Conservation (phyloP, 2,113 vertebrate species). For the Brachypteracias leptosomus region DNA sequence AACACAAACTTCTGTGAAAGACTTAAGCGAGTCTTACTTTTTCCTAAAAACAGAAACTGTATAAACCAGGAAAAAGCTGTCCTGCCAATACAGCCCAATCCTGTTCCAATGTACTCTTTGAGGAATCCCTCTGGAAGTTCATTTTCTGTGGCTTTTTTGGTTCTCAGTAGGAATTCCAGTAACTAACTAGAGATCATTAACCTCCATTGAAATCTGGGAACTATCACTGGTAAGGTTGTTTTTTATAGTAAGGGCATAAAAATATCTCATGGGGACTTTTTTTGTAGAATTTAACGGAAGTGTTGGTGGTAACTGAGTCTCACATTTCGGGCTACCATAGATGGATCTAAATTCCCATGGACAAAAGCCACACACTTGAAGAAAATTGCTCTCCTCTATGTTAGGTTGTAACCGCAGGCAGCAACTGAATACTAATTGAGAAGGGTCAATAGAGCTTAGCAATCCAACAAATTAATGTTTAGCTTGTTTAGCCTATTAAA, state of each 20-base stretch:
- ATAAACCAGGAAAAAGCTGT: background rate
- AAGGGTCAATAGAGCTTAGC: background rate
- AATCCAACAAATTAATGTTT: background rate
- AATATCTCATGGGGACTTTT: background rate
- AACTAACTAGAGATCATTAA: background rate
- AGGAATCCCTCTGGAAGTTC: slow-evolving; percentile 12
- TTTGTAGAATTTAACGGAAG: background rate
- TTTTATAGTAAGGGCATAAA: background rate
- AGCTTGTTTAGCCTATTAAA: background rate
- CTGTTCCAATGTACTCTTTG: background rate
- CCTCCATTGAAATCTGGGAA: background rate
- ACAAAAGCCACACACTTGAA: background rate
- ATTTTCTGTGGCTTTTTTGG: background rate
- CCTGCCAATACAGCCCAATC: background rate
- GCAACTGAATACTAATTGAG: background rate
- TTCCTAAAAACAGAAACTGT: background rate
- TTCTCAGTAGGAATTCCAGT: background rate
- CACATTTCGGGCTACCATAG: background rate
- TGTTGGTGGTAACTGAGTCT: background rate
- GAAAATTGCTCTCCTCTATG: background rate
- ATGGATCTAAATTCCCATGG: background rate
- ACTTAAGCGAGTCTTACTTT: background rate
- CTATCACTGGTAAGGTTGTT: background rate
- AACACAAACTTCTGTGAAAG: slow-evolving; percentile 22
- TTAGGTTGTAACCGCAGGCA: background rate